A percentile compares a stretch with the other conserved stretches of the same genome.
phyloP scores from a whole-genome alignment of 2,797 vertebrate genomes.

The Anas acuta region DNA sequence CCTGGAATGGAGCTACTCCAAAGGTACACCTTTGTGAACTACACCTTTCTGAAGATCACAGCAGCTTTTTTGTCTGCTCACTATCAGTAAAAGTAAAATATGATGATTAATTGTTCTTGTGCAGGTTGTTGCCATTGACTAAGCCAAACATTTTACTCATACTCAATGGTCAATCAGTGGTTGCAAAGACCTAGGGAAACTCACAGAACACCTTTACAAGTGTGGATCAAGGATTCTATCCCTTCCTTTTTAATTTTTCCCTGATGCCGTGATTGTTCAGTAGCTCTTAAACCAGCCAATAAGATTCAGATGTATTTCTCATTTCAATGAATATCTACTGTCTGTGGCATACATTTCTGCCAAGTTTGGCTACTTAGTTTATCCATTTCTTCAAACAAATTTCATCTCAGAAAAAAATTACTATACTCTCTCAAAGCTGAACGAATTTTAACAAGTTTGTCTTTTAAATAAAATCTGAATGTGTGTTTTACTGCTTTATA shows the following conservation, averaged over 20 bases:
- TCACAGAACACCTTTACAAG: background rate
- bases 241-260: background rate
- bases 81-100: background rate
- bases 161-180: background rate
- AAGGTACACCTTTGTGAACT: background rate
- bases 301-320: background rate
- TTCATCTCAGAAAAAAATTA: constrained; percentile 61
- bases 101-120: background rate
- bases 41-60: background rate
- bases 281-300: background rate
- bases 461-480: constrained; percentile 73
- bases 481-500: constrained; percentile 72
- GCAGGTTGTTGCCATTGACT: background rate
- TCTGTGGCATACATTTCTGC: constrained; percentile 10
- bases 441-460: constrained; percentile 57
- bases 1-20: background rate
- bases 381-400: constrained; percentile 69
- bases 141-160: background rate
- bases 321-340: background rate
- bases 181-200: background rate
- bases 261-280: background rate
- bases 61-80: background rate
- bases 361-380: constrained; percentile 58
- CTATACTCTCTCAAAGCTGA: constrained; percentile 59
- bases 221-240: background rate